Base-by-base conservation (phyloP, 2,113 vertebrate species). In the Oenanthe oenanthe region DNA sequence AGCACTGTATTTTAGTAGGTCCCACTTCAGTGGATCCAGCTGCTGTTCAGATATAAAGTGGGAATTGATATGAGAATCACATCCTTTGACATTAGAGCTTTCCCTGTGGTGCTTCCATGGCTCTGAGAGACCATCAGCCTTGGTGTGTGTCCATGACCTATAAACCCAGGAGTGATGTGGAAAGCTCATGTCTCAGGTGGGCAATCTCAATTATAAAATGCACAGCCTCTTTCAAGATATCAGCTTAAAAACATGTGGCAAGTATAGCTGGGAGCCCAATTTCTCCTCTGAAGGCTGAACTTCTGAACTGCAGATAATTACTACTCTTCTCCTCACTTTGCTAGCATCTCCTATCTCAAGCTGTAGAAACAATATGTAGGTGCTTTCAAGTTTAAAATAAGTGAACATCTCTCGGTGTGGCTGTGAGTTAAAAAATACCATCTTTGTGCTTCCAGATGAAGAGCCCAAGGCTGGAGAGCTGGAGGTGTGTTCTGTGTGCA, bases 301-400 rank as follows among this genome's bases (percentile, higher is more conserved):
- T 85, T 62, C 60, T 76, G 85, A 88, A 75, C 77, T 50, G 71
- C 42, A 68, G 70, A 67, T 93, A 95, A 96, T 94, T 88, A 34
- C 48, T 34, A 26, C 68, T 68, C 40, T 88, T 92, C 71, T 82
- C 34, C 77, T 89, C 62, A 67, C 28, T 79, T 85, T 82, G 58
- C 34, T 75, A 70, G 70, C 81, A 68, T 72, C 85, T 92, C 76
- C 71, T 79, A 2, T 72, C 58, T 93, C 57, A 61, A 43, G 73
- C 84, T 31, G 21, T 71, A 78, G 82, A 79, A 89, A 94, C 74
- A 89, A 24, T 40, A 76, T 18, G 42, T 79, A 76, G 80, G 66
- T 85, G 50, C 82, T 92, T 85, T 56, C 36, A 82, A 89, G 73
- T 62, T 89, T 89, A 78, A 82, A 91, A 53, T 65, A 89, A 51